Evolutionary conservation across 2,797 vertebrate species (phyloP), one percentile per base, ranked within the genome.

Genomic region (Aratinga solstitialis): DNA sequence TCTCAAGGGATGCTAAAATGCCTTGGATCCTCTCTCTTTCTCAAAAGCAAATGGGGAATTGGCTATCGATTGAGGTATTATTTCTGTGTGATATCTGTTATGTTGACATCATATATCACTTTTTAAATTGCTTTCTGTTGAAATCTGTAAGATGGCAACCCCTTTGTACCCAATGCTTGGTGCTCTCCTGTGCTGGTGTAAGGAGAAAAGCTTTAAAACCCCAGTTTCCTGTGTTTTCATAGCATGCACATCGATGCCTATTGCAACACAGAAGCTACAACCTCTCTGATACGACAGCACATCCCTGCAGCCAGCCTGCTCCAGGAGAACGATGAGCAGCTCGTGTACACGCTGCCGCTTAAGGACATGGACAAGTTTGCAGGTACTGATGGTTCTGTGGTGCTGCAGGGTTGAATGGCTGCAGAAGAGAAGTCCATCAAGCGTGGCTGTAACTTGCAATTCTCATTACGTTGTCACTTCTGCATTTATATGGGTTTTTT

Each of bases 11-110:
- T 98, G 95, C 96, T 99, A 38, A 99, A 99, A 83, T 99, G 99
- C 95, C 98, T 99, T 1, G 99, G 99, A 51, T 99, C 99, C 4
- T 99, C 99, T 13, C 97, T 99, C 73, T 99, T 99, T 42, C 98
- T 99, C 34, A 99, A 99, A 97, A 98, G 98, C 95, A 99, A 99
- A 96, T 99, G 99, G 98, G 99, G 99, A 0, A 99, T 99, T 36
- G 99, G 99, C 87, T 99, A 99, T 94, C 98, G 99, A 66, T 98
- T 99, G 94, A 99, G 99, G 99, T 98, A 95, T 95, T 91, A 11
- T 65, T 77, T 51, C 17, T 40, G 51, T 42, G 65, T 38, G 17
- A 4, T 13, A 2, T 11, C n/a, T 34, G 30, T 30, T n/a, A 2
- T 0, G 1, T 23, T 20, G 74, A 19, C 81, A 23, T 22, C 12